Evolutionary conservation across 2,797 vertebrate species (phyloP), one percentile per base, ranked within the genome.

Genomic region (Manis javanica): DNA sequence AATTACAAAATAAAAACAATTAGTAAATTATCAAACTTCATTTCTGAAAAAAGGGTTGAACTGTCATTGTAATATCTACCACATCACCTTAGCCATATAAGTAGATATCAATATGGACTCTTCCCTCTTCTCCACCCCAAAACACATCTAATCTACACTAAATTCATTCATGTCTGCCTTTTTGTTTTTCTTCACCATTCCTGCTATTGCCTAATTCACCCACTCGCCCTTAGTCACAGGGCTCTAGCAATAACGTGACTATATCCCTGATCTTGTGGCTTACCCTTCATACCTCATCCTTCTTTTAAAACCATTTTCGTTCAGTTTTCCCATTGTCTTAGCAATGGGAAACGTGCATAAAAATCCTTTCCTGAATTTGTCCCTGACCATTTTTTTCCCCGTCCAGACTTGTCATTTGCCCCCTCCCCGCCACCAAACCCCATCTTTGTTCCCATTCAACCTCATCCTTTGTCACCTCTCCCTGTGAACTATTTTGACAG

Each of bases 131-230:
- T 29, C 4, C 14, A 74, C 4, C 10, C 0, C 21, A 68, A 64
- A 85, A 14, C 19, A 16, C 2, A 7, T 2, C n/a, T 3, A 72
- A 1, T 23, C 55, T 63, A 46, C 46, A 19, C 15, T 39, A 19
- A 69, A 16, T 75, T 71, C 59, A 5, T 72, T 78, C 18, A 8
- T 15, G 4, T 51, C 79, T 74, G 1, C 12, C 16, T 49, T 19
- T 90, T 72, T 88, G 69, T 9, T 87, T 96, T 77, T 85, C n/a
- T 85, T 49, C 46, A 39, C 2, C 11, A 9, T 69, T 46, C 53
- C 29, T 64, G 8, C 15, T 37, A 2, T 46, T 31, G 7, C 51
- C 31, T 59, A 57, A 26, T 21, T 66, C 34, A 23, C 10, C 23
- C 6, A 6, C 15, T 85, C 23, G 3, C 42, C 15, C 34, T 66